phyloP scores from a whole-genome alignment of 2,888 invertebrate species.

The Pachydiplax longipennis region DNA sequence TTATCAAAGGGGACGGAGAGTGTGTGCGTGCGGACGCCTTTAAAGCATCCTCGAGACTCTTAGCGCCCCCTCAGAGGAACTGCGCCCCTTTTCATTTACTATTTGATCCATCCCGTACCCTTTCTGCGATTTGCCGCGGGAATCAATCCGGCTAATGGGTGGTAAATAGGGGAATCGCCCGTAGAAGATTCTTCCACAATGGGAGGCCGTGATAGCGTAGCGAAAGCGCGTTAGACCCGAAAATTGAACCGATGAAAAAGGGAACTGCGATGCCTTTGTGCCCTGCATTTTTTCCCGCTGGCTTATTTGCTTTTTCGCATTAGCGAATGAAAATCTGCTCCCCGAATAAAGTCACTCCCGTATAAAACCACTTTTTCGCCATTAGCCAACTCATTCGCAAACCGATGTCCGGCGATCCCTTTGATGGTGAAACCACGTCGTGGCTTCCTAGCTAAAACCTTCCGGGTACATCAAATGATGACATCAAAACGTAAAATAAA shows the following conservation, averaged over 20 bases:
- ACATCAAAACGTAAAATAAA: too few species aligned
- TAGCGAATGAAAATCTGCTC: background rate
- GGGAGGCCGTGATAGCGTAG: background rate
- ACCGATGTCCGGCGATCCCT: too few species aligned
- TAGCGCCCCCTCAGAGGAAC: background rate
- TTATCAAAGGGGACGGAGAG: background rate
- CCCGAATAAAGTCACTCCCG: background rate
- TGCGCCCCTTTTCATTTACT: background rate
- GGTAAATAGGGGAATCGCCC: constrained; percentile 38
- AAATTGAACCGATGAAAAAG: constrained; percentile 40
- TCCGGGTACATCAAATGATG: too few species aligned
- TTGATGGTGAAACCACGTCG: too few species aligned
- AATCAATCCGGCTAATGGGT: constrained; percentile 42
- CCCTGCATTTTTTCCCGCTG: background rate
- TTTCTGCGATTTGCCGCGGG: constrained; percentile 25
- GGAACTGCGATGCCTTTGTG: background rate
- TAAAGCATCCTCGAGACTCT: background rate
- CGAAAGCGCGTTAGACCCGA: constrained; percentile 9
- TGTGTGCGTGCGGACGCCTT: background rate
- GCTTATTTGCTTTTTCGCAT: background rate
- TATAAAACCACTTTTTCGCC: background rate
- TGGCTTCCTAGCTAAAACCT: too few species aligned
- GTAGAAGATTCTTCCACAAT: constrained; percentile 19
- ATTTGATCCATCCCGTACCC: background rate
- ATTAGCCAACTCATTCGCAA: too few species aligned